These are phyloP conservation scores for Paramisgurnus dabryanus DNA, from an alignment of 2,113 vertebrate genomes.

Conservation along the genomic window DNA sequence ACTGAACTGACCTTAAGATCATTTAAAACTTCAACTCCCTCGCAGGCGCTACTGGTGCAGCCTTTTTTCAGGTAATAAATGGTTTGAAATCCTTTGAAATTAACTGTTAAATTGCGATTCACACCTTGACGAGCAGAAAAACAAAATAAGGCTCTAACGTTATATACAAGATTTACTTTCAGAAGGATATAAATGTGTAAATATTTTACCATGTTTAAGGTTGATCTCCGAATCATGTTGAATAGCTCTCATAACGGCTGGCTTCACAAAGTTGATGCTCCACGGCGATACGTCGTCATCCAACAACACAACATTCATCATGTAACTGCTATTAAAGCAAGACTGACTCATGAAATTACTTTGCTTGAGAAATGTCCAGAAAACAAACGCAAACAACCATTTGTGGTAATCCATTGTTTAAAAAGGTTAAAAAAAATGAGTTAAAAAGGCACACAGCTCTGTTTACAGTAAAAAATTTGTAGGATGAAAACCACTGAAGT, in stretches of 20 bases:
- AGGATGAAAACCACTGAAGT: no score
- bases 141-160: background rate
- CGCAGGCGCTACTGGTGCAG: conserved; percentile 84
- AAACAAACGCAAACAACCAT: conserved; percentile 34
- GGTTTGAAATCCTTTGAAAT: conserved; percentile 71
- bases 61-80: conserved; percentile 71
- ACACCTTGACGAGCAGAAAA: conserved; percentile 49
- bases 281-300: conserved; percentile 77
- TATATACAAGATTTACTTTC: no score
- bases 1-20: conserved; percentile 77
- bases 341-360: background rate
- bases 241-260: conserved; percentile 72
- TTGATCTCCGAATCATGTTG: conserved; percentile 61
- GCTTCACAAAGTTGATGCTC: conserved; percentile 66
- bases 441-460: no score
- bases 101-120: conserved; percentile 65
- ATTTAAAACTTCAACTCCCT: conserved; percentile 81
- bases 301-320: conserved; percentile 87
- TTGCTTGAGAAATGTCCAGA: conserved; percentile 22
- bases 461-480: no score
- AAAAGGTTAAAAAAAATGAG: background rate
- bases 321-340: conserved; percentile 53
- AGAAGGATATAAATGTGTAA: no score
- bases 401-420: conserved; percentile 21
- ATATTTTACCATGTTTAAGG: conserved; percentile 58